These are phyloP conservation scores for Diphyllodes magnificus DNA, from an alignment of 2,113 vertebrate species.

Conservation along the genomic window DNA sequence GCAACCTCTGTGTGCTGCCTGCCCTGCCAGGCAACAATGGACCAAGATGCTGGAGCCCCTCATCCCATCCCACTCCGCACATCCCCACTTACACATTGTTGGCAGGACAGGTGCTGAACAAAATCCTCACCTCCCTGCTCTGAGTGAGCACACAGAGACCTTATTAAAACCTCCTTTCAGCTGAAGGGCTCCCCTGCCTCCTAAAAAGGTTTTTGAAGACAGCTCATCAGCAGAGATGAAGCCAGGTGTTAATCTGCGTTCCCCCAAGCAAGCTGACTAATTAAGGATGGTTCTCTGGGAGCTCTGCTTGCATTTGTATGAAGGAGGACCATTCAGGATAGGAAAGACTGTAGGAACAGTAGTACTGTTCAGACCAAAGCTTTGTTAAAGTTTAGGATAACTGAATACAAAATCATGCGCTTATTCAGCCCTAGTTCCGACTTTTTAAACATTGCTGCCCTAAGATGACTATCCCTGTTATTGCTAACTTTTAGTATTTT, in stretches of 20 bases:
- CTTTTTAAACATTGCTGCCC: background rate
- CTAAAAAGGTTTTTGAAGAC: background rate
- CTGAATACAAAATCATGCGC: background rate
- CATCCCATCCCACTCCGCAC: fast-evolving
- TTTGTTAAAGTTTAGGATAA: background rate
- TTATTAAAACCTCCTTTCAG: background rate
- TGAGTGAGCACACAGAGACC: fast-evolving
- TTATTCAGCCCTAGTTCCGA: background rate
- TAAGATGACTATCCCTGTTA: background rate
- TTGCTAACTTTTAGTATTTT: background rate
- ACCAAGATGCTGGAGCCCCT: background rate
- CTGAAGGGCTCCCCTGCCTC: background rate
- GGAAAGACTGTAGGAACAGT: background rate
- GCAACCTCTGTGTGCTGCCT: background rate
- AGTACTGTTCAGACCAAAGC: background rate
- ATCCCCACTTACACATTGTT: fast-evolving
- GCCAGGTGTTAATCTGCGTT: background rate
- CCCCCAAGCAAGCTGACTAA: background rate
- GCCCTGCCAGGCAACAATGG: background rate
- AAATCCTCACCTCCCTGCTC: background rate
- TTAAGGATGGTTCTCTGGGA: background rate
- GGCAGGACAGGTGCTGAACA: background rate
- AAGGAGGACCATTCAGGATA: background rate
- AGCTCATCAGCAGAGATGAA: background rate
- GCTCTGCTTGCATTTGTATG: background rate